Evolutionary conservation across 2,113 vertebrate genomes (phyloP).

Genomic region (Centropus unirufus): DNA sequence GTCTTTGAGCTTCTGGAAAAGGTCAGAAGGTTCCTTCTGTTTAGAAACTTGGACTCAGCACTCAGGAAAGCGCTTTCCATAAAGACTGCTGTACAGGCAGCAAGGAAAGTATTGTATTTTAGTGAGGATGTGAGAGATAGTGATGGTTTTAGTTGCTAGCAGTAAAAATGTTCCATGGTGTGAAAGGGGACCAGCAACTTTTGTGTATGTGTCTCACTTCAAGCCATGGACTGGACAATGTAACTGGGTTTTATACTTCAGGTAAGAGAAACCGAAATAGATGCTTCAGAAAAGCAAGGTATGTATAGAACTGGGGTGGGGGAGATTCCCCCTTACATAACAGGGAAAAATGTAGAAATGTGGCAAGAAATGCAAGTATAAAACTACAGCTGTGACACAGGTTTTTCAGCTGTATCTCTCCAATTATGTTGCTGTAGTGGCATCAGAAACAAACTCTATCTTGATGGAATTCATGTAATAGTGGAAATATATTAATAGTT

Average conservation of each 20-base stretch:
- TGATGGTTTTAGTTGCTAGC: not conserved
- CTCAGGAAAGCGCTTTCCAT: not conserved
- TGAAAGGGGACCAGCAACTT: not conserved
- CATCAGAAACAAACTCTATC: not conserved
- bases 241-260: not conserved
- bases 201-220: not conserved
- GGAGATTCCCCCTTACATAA: not conserved
- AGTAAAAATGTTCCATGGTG: not conserved
- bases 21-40: not conserved
- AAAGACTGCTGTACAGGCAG: not conserved
- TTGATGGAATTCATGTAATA: not conserved
- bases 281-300: not conserved
- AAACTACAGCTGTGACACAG: not conserved
- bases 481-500: not conserved
- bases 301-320: not conserved
- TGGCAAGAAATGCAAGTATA: not conserved
- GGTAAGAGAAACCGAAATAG: not conserved
- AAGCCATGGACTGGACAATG: not conserved
- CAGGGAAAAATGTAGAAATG: not conserved
- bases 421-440: not conserved
- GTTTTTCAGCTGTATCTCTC: not conserved
- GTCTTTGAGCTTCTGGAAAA: conserved; percentile 24
- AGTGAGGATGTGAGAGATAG: not conserved
- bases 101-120: not conserved
- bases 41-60: not conserved